A percentile compares a stretch with the other conserved stretches of the same genome.
Conservation (phyloP, 2,888 invertebrate species). For the Sphaerophoria taeniata region DNA sequence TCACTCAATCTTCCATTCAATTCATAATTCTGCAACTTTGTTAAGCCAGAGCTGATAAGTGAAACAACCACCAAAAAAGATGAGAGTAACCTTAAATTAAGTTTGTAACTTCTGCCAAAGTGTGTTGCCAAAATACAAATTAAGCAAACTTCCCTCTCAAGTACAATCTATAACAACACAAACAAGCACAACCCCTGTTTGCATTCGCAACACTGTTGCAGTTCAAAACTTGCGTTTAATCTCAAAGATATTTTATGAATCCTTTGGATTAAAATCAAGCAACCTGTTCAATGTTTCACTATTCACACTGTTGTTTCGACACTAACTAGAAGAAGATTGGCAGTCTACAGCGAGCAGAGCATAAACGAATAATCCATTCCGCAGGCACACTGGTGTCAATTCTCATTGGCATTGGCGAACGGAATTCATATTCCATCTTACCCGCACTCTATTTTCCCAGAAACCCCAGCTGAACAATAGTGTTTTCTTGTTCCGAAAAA, state of each 20-base stretch:
- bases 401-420: neutral
- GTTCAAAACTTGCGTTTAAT: slow-evolving; percentile 49
- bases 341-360: slow-evolving; percentile 14
- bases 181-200: too few species aligned
- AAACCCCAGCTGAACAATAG: slow-evolving; percentile 33
- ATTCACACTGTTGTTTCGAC: slow-evolving; percentile 46
- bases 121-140: too few species aligned
- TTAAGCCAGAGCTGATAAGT: too few species aligned
- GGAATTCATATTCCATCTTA: neutral
- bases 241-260: slow-evolving; percentile 63
- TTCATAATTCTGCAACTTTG: too few species aligned
- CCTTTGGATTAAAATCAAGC: slow-evolving; percentile 55
- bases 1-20: too few species aligned
- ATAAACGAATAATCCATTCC: slow-evolving; percentile 27
- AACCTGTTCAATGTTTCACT: slow-evolving; percentile 40
- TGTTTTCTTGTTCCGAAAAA: slow-evolving; percentile 37
- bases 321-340: slow-evolving; percentile 32
- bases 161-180: too few species aligned
- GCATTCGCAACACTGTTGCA: slow-evolving; percentile 50
- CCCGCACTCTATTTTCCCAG: neutral
- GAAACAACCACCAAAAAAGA: too few species aligned
- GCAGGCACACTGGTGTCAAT: slow-evolving; percentile 45
- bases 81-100: too few species aligned
- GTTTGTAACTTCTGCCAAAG: too few species aligned
- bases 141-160: too few species aligned